These are phyloP conservation scores for Hyaena hyaena DNA, from an alignment of 2,113 vertebrate genomes.

Conservation along the genomic window DNA sequence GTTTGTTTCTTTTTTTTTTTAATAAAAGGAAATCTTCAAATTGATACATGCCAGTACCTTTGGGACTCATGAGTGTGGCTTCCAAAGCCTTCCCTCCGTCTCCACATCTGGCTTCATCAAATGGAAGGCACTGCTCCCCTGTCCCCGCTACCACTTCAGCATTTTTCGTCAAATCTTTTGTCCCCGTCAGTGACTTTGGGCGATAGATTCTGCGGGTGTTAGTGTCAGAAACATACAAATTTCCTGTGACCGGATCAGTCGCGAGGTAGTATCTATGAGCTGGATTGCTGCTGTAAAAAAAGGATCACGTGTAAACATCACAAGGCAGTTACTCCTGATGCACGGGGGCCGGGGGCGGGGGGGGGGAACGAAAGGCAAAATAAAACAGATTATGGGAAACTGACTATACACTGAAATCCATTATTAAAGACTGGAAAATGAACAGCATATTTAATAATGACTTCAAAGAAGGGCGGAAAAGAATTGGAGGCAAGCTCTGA, in stretches of 20 bases:
- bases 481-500: not conserved
- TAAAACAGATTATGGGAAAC: not conserved
- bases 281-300: conserved; percentile 94
- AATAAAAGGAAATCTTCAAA: conserved; percentile 34
- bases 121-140: conserved; percentile 96
- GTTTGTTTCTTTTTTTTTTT: not conserved
- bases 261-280: conserved; percentile 98
- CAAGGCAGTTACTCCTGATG: not conserved
- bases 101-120: conserved; percentile 97
- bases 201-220: conserved; percentile 97
- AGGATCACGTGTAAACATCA: conserved; percentile 36
- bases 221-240: conserved; percentile 97
- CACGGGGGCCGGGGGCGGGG: too few species aligned
- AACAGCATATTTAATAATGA: not conserved
- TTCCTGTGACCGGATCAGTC: conserved; percentile 94
- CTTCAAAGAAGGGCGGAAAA: not conserved
- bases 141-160: conserved; percentile 95
- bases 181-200: conserved; percentile 90
- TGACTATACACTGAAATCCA: not conserved
- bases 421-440: not conserved
- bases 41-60: conserved; percentile 89
- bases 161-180: conserved; percentile 94
- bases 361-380: not conserved
- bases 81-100: conserved; percentile 96
- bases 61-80: conserved; percentile 97